Evolutionary conservation across 2,113 vertebrate species (phyloP).

Genomic region (Petrocephalus zakoni): DNA sequence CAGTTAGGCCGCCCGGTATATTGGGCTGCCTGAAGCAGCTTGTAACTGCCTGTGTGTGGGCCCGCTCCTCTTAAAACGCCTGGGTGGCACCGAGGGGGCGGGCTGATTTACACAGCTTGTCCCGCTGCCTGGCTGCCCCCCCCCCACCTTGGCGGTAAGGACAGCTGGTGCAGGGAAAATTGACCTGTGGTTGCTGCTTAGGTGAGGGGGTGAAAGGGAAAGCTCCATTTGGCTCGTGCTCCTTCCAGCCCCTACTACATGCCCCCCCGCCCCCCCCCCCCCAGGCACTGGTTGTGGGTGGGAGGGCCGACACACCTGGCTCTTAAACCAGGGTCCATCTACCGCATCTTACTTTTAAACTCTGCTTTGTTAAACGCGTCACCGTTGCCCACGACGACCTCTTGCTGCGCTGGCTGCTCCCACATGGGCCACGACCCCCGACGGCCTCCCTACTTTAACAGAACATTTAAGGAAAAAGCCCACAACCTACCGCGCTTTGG

Average conservation of each 20-base stretch:
- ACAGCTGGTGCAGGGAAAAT: slow-evolving; percentile 22
- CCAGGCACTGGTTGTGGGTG: too few relatives aligned
- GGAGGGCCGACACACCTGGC: slow-evolving; percentile 48
- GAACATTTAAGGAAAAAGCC: not conserved
- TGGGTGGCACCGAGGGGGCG: slow-evolving; percentile 48
- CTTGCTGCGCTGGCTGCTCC: too few relatives aligned
- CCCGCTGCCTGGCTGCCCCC: slow-evolving; percentile 44
- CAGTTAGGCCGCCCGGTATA: not conserved
- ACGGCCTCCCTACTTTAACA: not conserved
- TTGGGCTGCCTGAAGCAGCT: slow-evolving; percentile 28
- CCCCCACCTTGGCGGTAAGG: slow-evolving; percentile 17
- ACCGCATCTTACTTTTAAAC: slow-evolving; percentile 45
- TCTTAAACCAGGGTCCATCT: slow-evolving; percentile 49
- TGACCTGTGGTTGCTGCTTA: slow-evolving; percentile 31
- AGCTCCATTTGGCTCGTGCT: slow-evolving; percentile 37
- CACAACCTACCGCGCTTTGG: slow-evolving; percentile 11
- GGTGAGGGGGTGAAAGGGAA: slow-evolving; percentile 29
- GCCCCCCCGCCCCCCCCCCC: too few relatives aligned
- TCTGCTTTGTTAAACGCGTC: slow-evolving; percentile 41
- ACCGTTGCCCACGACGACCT: not conserved
- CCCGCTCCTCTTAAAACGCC: slow-evolving; percentile 43
- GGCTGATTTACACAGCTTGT: slow-evolving; percentile 50
- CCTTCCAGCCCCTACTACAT: not conserved
- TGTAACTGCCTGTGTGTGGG: slow-evolving; percentile 40
- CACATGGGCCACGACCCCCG: too few relatives aligned